These are phyloP conservation scores for Gerris buenoi DNA, from an alignment of 1,140 invertebrate species.

Conservation along the genomic window DNA sequence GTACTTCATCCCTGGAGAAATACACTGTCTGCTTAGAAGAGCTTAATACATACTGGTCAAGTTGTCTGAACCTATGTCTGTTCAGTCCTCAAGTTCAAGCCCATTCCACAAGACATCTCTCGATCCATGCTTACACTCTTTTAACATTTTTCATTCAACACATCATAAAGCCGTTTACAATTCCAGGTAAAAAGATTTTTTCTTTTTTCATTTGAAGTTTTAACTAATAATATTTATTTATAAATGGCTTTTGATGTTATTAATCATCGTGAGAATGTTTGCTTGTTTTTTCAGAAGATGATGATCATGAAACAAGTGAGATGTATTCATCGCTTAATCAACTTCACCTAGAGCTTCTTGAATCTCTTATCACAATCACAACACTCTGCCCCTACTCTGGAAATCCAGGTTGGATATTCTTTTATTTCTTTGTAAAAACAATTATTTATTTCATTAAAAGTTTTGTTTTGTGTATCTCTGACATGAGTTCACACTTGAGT, in stretches of 20 bases:
- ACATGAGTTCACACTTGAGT: too few species aligned
- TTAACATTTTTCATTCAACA: conserved; percentile 29
- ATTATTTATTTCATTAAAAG: too few species aligned
- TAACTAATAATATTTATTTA: too few species aligned
- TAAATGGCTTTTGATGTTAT: too few species aligned
- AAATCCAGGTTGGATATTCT: conserved; percentile 16
- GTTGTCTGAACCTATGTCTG: conserved; percentile 37
- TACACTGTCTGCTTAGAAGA: conserved; percentile 12
- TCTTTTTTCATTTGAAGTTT: too few species aligned
- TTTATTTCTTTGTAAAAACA: too few species aligned
- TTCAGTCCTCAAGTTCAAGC: conserved; percentile 39
- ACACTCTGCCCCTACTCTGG: conserved; percentile 17
- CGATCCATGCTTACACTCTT: conserved; percentile 26
- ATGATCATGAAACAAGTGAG: conserved; percentile 5
- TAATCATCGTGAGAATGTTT: too few species aligned
- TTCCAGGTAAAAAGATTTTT: conserved; percentile 13
- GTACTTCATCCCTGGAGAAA: conserved; percentile 2
- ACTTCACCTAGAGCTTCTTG: conserved; percentile 18
- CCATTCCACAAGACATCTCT: conserved; percentile 26
- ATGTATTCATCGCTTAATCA: conserved; percentile 12
- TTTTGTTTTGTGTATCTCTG: too few species aligned
- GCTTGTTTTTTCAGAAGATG: conserved; percentile 5
- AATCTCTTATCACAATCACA: conserved; percentile 19
- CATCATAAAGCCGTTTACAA: conserved; percentile 22
- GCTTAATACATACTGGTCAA: conserved; percentile 36